Conservation (phyloP, 1,140 invertebrate genomes). For the Procambarus virginalis region DNA sequence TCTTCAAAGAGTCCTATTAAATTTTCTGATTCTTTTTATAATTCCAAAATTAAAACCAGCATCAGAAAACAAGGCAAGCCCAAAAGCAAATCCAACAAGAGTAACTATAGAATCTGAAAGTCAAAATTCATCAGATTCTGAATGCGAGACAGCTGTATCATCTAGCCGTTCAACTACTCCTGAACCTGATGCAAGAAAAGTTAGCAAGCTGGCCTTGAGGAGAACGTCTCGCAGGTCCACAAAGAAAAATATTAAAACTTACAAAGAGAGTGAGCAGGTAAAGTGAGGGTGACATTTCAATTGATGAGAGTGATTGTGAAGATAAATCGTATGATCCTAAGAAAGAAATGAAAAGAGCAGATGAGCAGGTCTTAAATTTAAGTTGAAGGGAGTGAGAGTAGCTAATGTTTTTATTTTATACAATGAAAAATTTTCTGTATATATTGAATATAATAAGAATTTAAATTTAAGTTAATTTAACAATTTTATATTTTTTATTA, state of each 20-base stretch:
- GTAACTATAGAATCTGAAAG: background rate
- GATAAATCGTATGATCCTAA: conserved; percentile 54
- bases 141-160: background rate
- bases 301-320: conserved; percentile 53
- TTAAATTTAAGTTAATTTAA: no score
- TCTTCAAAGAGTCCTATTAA: background rate
- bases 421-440: no score
- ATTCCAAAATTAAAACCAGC: conserved; percentile 2
- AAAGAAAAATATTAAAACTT: conserved; percentile 8
- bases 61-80: background rate
- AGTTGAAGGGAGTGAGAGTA: background rate
- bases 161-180: conserved; percentile 47
- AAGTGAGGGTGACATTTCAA: conserved; percentile 43
- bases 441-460: no score
- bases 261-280: conserved; percentile 47
- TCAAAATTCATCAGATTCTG: background rate
- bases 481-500: no score
- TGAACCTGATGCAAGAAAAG: conserved; percentile 7
- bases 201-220: background rate
- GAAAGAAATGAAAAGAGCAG: conserved; percentile 7
- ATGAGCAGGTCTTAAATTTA: background rate
- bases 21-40: conserved; percentile 19
- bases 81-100: background rate
- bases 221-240: background rate
- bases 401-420: background rate